phyloP scores from a whole-genome alignment of 1,140 invertebrate species.

The Chelonus insularis region DNA sequence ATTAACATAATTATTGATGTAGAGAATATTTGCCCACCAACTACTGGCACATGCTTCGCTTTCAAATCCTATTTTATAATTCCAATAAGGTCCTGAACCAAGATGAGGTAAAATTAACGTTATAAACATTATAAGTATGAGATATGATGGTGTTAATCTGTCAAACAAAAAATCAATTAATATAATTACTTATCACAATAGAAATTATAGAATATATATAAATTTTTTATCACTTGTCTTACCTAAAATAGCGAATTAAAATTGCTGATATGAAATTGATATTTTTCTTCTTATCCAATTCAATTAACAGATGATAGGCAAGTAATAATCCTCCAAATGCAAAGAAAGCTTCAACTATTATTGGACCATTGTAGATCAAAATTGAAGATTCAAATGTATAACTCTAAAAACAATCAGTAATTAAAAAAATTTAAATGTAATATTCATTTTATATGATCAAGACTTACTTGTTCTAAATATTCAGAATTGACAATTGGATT shows the following conservation, averaged over 20 bases:
- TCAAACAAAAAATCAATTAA: slow-evolving; percentile 22
- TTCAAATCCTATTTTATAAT: slow-evolving; percentile 34
- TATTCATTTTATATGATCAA: no score
- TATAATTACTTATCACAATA: slow-evolving; percentile 2
- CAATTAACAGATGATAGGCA: slow-evolving; percentile 40
- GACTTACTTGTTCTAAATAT: slow-evolving; percentile 38
- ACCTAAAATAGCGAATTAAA: slow-evolving; percentile 44
- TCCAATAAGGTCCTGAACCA: slow-evolving; percentile 49
- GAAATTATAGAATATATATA: no score
- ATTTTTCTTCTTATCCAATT: slow-evolving; percentile 42
- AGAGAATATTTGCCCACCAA: slow-evolving; percentile 65
- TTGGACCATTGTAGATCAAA: slow-evolving; percentile 42
- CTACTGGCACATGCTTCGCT: slow-evolving; percentile 51
- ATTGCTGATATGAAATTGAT: slow-evolving; percentile 37
- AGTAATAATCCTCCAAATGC: slow-evolving; percentile 44
- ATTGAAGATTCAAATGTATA: slow-evolving; percentile 29
- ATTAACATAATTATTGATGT: slow-evolving; percentile 63
- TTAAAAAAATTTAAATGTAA: background rate
- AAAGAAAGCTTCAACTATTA: slow-evolving; percentile 50
- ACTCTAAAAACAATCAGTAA: slow-evolving; percentile 22
- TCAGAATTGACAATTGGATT: slow-evolving; percentile 33
- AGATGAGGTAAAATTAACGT: slow-evolving; percentile 42
- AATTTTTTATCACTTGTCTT: no score
- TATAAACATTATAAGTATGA: slow-evolving; percentile 46
- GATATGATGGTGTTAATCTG: slow-evolving; percentile 54